These are phyloP conservation scores for Caenorhabditis imperialis DNA, from an alignment of 2,888 invertebrate species.

Conservation along the genomic window DNA sequence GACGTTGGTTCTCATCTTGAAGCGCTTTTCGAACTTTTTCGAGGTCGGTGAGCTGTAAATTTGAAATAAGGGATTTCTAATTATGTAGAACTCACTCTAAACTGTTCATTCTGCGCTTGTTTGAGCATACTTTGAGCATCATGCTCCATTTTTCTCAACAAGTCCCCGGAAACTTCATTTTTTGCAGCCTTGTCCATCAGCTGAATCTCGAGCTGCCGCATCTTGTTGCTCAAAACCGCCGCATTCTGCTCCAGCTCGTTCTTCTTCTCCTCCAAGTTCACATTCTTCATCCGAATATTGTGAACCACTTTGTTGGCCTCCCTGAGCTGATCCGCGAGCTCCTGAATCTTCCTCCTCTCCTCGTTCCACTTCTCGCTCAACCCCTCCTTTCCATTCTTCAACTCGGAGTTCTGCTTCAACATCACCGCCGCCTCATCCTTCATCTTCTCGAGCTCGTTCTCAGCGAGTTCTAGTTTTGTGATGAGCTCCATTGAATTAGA, in stretches of 20 bases:
- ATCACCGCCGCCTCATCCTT: conserved; percentile 54
- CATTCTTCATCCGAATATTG: conserved; percentile 46
- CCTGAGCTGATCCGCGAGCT: conserved; percentile 52
- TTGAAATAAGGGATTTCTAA: too few species aligned
- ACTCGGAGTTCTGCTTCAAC: conserved; percentile 52
- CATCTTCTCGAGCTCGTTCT: conserved; percentile 35
- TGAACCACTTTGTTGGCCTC: conserved; percentile 52
- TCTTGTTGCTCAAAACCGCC: conserved; percentile 29
- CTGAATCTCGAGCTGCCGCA: conserved; percentile 55
- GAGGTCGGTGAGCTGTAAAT: conserved; percentile 32
- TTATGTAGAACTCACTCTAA: conserved; percentile 26
- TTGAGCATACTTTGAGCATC: conserved; percentile 55
- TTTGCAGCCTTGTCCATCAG: conserved; percentile 60
- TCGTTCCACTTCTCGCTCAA: conserved; percentile 40
- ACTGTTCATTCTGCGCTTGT: conserved; percentile 57
- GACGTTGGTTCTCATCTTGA: conserved; percentile 42
- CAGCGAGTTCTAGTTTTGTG: conserved; percentile 30
- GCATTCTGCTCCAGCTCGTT: conserved; percentile 53
- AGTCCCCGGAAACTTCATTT: conserved; percentile 53
- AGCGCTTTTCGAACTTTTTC: conserved; percentile 44
- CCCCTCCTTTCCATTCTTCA: conserved; percentile 47
- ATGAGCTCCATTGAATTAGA: conserved; percentile 53
- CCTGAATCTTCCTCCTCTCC: conserved; percentile 47
- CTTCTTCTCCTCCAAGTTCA: conserved; percentile 57
- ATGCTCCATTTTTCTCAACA: conserved; percentile 60